A percentile compares a stretch with the other conserved stretches of the same genome.
Conservation (phyloP, 2,113 vertebrate species). For the Bos taurus region DNA sequence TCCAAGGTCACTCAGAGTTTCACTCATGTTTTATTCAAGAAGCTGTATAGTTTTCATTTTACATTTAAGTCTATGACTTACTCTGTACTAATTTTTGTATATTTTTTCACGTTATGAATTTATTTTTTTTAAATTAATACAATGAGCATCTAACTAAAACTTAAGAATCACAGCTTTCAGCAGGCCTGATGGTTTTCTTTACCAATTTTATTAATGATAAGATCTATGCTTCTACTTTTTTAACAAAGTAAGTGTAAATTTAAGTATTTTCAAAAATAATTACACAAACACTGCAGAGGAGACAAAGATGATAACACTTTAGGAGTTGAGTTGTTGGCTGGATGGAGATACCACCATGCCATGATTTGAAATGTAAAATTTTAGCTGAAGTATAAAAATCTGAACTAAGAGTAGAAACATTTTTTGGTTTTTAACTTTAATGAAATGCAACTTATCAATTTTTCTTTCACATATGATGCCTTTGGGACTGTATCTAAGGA, state of each 20-base stretch:
- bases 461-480: neutral
- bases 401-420: neutral
- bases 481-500: neutral
- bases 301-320: neutral
- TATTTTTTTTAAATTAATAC: neutral
- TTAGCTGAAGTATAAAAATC: neutral
- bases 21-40: neutral
- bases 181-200: neutral
- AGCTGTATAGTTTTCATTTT: neutral
- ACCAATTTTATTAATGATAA: neutral
- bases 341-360: neutral
- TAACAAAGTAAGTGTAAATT: neutral
- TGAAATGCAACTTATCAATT: neutral
- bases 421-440: neutral
- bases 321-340: neutral
- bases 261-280: neutral
- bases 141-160: neutral
- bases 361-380: neutral
- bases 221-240: neutral
- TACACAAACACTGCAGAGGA: neutral
- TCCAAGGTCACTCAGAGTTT: neutral
- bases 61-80: neutral
- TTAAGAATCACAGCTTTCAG: neutral
- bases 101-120: neutral
- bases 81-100: neutral